Evolutionary conservation across 1,140 invertebrate genomes (phyloP).

Genomic region (Plutomurus gul): DNA sequence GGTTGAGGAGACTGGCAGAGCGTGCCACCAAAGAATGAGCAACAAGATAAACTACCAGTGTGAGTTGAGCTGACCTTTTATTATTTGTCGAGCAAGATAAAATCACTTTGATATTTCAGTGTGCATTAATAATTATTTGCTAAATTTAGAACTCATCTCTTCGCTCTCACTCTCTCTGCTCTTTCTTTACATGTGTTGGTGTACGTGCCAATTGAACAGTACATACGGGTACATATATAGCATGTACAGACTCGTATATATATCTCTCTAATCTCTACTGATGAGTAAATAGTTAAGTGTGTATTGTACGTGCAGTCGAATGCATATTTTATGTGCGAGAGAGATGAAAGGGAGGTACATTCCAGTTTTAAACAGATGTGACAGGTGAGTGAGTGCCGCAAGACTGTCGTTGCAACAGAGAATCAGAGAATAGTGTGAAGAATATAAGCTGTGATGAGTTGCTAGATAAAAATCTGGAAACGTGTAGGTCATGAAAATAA

Average conservation of each 20-base stretch:
- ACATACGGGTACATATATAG: too few species aligned
- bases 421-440: not conserved
- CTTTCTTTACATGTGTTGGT: too few species aligned
- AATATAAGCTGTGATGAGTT: not conserved
- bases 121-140: not conserved
- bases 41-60: conserved; percentile 4
- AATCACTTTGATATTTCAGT: not conserved
- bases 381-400: not conserved
- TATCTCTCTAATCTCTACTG: too few species aligned
- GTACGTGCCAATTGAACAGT: too few species aligned
- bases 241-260: too few species aligned
- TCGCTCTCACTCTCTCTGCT: not conserved
- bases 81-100: conserved; percentile 7
- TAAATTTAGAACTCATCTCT: not conserved
- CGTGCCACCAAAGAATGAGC: not conserved
- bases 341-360: not conserved
- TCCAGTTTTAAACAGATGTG: not conserved
- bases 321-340: not conserved
- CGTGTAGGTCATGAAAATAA: not conserved
- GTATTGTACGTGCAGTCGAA: too few species aligned
- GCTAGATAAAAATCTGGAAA: not conserved
- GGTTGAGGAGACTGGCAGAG: not conserved
- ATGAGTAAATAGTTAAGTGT: too few species aligned
- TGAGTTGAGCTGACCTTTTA: not conserved
- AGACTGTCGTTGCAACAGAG: not conserved